These are phyloP conservation scores for Aplysia californica DNA, from an alignment of 1,140 invertebrate species.

Conservation along the genomic window DNA sequence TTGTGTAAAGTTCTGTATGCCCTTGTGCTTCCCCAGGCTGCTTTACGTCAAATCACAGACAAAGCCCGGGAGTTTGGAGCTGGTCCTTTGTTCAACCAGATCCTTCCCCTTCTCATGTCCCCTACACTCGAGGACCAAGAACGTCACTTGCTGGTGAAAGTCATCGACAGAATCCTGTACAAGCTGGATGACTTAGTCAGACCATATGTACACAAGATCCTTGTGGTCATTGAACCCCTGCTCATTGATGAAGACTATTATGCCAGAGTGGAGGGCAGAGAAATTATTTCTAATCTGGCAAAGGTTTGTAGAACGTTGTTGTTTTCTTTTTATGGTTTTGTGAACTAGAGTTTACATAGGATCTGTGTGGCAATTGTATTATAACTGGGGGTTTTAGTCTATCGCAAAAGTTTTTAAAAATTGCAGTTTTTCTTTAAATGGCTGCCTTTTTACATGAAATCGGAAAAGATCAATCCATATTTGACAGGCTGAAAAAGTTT, in stretches of 20 bases:
- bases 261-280: slow-evolving; percentile 97
- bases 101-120: slow-evolving; percentile 97
- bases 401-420: too few species aligned
- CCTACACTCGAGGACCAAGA: slow-evolving; percentile 99
- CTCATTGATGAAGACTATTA: slow-evolving; percentile 99
- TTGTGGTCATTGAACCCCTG: slow-evolving; percentile 98
- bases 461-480: too few species aligned
- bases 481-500: too few species aligned
- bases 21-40: too few species aligned
- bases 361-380: too few species aligned
- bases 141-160: slow-evolving; percentile 97
- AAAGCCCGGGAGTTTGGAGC: slow-evolving; percentile 99
- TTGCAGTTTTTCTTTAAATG: too few species aligned
- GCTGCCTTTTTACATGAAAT: too few species aligned
- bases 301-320: slow-evolving; percentile 72
- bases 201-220: slow-evolving; percentile 99
- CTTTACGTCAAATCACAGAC: slow-evolving; percentile 97
- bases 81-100: slow-evolving; percentile 98
- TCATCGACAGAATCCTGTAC: slow-evolving; percentile 98
- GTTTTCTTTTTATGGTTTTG: background rate
- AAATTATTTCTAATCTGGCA: slow-evolving; percentile 99
- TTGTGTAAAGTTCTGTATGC: too few species aligned
- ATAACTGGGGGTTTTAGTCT: too few species aligned
- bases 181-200: slow-evolving; percentile 98
- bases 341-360: too few species aligned